Conservation (phyloP, 2,888 invertebrate genomes). For the Bhutanitis thaidina region DNA sequence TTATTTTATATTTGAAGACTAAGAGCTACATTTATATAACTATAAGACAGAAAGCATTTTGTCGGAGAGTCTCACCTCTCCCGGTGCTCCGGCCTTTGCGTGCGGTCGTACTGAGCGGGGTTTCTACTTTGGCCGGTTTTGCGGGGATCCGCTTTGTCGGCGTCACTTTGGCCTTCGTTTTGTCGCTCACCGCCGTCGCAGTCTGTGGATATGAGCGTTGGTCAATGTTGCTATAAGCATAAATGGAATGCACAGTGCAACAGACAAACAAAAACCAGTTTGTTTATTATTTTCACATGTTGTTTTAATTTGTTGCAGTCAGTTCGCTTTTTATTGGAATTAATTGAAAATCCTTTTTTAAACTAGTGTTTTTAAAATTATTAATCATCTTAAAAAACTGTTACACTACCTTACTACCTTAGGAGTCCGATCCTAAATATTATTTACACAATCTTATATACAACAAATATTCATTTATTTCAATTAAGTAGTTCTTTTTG, state of each 20-base stretch:
- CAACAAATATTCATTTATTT: too few relatives aligned
- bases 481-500: too few relatives aligned
- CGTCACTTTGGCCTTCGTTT: conserved; percentile 46
- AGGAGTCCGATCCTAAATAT: too few relatives aligned
- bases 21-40: too few relatives aligned
- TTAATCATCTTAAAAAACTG: too few relatives aligned
- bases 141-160: conserved; percentile 39
- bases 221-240: neutral
- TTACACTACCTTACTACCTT: too few relatives aligned
- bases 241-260: neutral
- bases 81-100: conserved; percentile 47
- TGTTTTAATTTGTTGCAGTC: neutral
- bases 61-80: conserved; percentile 35
- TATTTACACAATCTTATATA: too few relatives aligned
- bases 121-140: conserved; percentile 36
- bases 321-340: conserved; percentile 5
- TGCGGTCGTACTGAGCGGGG: conserved; percentile 39
- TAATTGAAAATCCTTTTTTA: too few relatives aligned
- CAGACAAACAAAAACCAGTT: neutral
- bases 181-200: conserved; percentile 64
- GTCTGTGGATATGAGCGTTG: conserved; percentile 42
- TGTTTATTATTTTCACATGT: neutral
- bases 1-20: too few relatives aligned
- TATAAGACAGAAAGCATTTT: too few relatives aligned
- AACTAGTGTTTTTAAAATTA: too few relatives aligned